Evolutionary conservation across 2,888 invertebrate genomes (phyloP), one percentile per base, ranked within the genome.

Genomic region (Hemistola chrysoprasaria): DNA sequence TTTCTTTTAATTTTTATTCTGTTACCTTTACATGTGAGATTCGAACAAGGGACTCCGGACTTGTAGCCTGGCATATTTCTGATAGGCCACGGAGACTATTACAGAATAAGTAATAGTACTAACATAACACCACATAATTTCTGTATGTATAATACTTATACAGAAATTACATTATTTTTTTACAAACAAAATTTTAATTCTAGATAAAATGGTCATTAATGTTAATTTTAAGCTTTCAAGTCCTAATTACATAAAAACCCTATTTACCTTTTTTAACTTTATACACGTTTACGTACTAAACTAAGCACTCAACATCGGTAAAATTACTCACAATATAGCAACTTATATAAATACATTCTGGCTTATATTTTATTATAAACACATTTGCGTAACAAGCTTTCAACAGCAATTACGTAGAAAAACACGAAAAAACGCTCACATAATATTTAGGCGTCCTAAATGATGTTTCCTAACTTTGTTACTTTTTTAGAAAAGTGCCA

Each of bases 391-490:
- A 50, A 46, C 35, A 43, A 49, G 49, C 36, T 34, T 32, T 26
- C 29, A 48, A 51, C 46, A 41, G 40, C 39, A 42, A 51, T 54
- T 50, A 52, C 40, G 34, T 29, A 26, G 22, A 30, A 28, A 32
- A 46, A 54, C 54, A 55, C 39, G 54, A 52, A 52, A 55, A 52
- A 48, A 43, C 54, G 30, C 52, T 54, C 43, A 35, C 37, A 41
- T 32, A 28, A 20, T 36, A 31, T 38, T 33, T 38, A 43, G 38
- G 22, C 24, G 28, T 33, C 25, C 43, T 38, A 43, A 55, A 60
- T 55, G 36, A 23, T 47, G 36, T 8, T 38, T 39, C 22, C 35
- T 47, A 42, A 46, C 44, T 50, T 27, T 38, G 47, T 49, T 44
- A 49, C 52, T 56, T 40, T 34, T 23, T 40, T 29, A 33, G 34